phyloP scores from a whole-genome alignment of 2,113 vertebrate genomes.

The Azemiops feae region DNA sequence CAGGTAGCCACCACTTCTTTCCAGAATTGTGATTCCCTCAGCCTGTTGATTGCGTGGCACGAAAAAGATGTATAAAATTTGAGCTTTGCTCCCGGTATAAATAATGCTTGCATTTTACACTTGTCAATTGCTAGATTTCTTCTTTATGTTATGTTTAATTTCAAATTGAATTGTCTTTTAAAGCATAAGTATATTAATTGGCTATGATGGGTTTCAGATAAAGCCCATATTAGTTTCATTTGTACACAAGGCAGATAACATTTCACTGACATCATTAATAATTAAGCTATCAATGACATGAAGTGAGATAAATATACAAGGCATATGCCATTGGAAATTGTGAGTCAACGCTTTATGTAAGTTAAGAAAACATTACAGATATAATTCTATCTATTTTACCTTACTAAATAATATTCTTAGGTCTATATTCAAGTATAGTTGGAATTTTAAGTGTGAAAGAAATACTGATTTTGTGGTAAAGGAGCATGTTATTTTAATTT shows the following conservation, averaged over 20 bases:
- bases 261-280: constrained; percentile 70
- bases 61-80: neutral
- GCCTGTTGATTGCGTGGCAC: neutral
- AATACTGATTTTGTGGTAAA: constrained; percentile 31
- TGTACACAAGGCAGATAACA: constrained; percentile 55
- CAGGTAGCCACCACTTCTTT: neutral
- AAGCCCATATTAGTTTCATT: constrained; percentile 39
- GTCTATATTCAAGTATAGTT: neutral
- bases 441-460: constrained; percentile 27
- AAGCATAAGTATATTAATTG: neutral
- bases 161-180: neutral
- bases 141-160: neutral
- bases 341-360: neutral
- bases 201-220: neutral
- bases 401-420: neutral
- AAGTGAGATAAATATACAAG: constrained; percentile 44
- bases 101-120: neutral
- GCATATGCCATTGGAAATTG: constrained; percentile 26
- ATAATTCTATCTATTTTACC: neutral
- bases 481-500: constrained; percentile 14
- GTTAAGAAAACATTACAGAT: constrained; percentile 18
- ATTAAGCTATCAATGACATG: constrained; percentile 65
- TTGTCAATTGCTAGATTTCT: neutral
- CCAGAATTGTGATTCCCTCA: neutral
- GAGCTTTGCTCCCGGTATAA: neutral